A percentile compares a stretch with the other conserved stretches of the same genome.
Evolutionary conservation across 2,797 vertebrate species (phyloP).

Genomic region (Tarsius wallacei): DNA sequence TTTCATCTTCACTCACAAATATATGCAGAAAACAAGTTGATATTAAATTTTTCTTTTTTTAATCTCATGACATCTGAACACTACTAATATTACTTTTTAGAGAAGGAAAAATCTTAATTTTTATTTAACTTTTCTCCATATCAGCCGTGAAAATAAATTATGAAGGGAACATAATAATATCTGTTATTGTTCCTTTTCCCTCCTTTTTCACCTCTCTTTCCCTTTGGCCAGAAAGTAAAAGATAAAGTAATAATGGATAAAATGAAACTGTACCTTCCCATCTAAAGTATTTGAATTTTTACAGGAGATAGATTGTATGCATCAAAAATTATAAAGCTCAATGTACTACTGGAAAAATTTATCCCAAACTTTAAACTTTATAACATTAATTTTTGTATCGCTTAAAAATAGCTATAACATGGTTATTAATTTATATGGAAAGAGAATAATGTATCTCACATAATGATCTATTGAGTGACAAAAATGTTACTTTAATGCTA

Average conservation of each 20-base stretch:
- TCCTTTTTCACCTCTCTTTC: neutral
- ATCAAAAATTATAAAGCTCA: slow-evolving; percentile 48
- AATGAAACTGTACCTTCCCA: neutral
- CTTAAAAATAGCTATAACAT: slow-evolving; percentile 11
- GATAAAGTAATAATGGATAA: slow-evolving; percentile 8
- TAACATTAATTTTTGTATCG: slow-evolving; percentile 17
- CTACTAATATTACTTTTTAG: slow-evolving; percentile 29
- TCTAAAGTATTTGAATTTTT: slow-evolving; percentile 44
- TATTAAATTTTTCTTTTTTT: slow-evolving; percentile 59
- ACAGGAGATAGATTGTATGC: neutral
- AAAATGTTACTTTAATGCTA: slow-evolving; percentile 64
- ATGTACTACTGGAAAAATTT: slow-evolving; percentile 5
- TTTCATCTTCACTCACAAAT: slow-evolving; percentile 59
- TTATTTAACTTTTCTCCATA: slow-evolving; percentile 30
- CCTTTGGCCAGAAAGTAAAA: neutral
- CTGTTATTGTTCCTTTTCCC: neutral
- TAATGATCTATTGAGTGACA: neutral
- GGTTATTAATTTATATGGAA: slow-evolving; percentile 63
- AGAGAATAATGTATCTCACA: slow-evolving; percentile 34
- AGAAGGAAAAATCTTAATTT: neutral
- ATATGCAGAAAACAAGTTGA: slow-evolving; percentile 63
- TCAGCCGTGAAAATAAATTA: slow-evolving; percentile 41
- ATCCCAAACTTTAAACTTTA: neutral
- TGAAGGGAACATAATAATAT: neutral
- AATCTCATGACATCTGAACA: slow-evolving; percentile 34